Evolutionary conservation across 2,797 vertebrate genomes (phyloP), one percentile per base, ranked within the genome.

Genomic region (Gastrophryne carolinensis): DNA sequence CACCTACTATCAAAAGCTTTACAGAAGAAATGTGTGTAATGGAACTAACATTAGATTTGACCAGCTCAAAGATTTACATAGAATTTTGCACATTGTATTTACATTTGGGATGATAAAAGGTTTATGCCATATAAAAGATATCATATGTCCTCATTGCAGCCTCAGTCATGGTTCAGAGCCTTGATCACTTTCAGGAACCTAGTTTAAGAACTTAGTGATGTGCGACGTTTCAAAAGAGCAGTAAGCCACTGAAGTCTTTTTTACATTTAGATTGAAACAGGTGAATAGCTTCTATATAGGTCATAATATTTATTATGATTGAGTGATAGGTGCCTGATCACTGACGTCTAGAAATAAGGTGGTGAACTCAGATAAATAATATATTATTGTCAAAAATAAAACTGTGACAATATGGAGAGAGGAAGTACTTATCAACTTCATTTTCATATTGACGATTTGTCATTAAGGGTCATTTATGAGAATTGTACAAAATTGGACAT

Each of bases 241-340:
- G 19, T 39, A 29, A 64, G 13, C 50, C 19, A 49, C 29, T 54
- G 10, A 58, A 53, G 17, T 37, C 74, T 77, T 21, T 29, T 71
- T 77, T 77, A 77, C 74, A 71, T 71, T 64, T 71, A 71, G 66
- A 77, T 76, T 57, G 50, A 71, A 57, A 27, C 15, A 9, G 26
- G 21, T 23, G 24, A 70, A 71, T 29, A 4, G 10, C 23, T 47
- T 12, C 37, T 34, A 32, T 63, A 56, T 71, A 21, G 15, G 24
- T 44, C 56, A 63, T 3, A 49, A 26, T 54, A 53, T 49, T 27
- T 68, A 41, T 70, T 49, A 17, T 49, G 30, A 8, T 12, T 37
- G 37, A 75, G 30, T 66, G 37, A 58, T 39, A 15, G 24, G 41
- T 56, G 47, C 12, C 21, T 65, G 27, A 9, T 27, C 30, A 58